A percentile compares a stretch with the other conserved stretches of the same genome.
phyloP scores from a whole-genome alignment of 2,113 vertebrate genomes.

The Lanius ludovicianus region DNA sequence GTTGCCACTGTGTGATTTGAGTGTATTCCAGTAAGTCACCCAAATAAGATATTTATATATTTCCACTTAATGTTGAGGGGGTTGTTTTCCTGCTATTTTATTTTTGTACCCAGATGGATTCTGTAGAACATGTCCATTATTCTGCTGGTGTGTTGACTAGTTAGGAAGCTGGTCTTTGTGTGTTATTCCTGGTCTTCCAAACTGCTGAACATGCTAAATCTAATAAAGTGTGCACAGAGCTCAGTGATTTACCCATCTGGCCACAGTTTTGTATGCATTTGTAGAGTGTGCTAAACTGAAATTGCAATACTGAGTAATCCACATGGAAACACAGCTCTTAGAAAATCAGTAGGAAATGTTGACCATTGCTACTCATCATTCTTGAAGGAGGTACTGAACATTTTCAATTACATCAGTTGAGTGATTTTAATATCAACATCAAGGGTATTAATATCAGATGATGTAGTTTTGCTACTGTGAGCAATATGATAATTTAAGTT shows the following conservation, averaged over 20 bases:
- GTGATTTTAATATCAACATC: neutral
- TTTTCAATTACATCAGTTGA: neutral
- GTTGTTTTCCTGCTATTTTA: neutral
- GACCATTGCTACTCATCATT: neutral
- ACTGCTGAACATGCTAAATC: neutral
- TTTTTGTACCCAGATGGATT: neutral
- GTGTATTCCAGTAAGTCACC: neutral
- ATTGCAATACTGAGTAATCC: neutral
- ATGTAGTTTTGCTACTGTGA: neutral
- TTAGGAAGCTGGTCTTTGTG: neutral
- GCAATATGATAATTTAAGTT: neutral
- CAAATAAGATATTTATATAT: neutral
- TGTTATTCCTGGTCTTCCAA: neutral
- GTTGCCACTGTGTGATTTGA: neutral
- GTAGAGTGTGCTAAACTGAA: neutral
- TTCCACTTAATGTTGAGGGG: neutral
- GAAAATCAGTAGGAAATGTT: neutral
- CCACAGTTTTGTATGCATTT: neutral
- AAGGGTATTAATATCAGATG: neutral
- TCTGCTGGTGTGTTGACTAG: neutral
- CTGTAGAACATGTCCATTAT: neutral
- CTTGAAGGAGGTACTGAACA: neutral
- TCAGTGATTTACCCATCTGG: neutral
- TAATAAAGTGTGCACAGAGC: neutral
- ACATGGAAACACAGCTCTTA: neutral